Conservation (phyloP, 2,888 invertebrate species). For the Thereva nobilitata region DNA sequence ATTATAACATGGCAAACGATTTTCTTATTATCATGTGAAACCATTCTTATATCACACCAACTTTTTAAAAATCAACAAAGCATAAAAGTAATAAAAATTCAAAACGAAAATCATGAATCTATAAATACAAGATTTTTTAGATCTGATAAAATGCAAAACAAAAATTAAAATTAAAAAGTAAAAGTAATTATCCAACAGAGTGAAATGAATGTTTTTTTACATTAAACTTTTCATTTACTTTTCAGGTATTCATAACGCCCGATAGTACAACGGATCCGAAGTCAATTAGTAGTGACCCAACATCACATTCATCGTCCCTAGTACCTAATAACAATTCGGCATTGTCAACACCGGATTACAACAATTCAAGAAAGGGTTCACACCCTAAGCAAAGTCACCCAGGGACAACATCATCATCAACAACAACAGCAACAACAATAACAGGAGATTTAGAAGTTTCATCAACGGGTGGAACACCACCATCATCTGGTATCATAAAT, state of each 20-base stretch:
- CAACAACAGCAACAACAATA: constrained; percentile 38
- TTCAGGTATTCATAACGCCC: constrained; percentile 50
- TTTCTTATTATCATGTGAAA: too few relatives aligned
- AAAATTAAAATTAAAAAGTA: too few relatives aligned
- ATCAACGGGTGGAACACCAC: constrained; percentile 16
- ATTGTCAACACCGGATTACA: constrained; percentile 10
- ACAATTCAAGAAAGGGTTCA: constrained; percentile 37
- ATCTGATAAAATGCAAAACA: too few relatives aligned
- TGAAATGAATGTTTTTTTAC: too few relatives aligned
- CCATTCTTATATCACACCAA: too few relatives aligned
- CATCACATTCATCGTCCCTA: constrained; percentile 42
- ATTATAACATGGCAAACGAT: too few relatives aligned
- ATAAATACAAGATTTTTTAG: too few relatives aligned
- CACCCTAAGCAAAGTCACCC: constrained; percentile 42
- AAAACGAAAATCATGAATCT: too few relatives aligned
- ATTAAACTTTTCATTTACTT: background rate
- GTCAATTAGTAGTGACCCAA: constrained; percentile 35
- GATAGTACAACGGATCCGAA: constrained; percentile 49
- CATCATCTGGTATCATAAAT: constrained; percentile 6
- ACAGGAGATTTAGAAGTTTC: constrained; percentile 31
- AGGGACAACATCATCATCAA: constrained; percentile 34
- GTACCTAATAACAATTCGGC: constrained; percentile 37
- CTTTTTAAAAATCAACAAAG: too few relatives aligned
- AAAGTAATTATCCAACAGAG: too few relatives aligned
- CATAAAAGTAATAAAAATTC: too few relatives aligned